phyloP scores from a whole-genome alignment of 2,888 invertebrate species.

The Drosophila helvetica region DNA sequence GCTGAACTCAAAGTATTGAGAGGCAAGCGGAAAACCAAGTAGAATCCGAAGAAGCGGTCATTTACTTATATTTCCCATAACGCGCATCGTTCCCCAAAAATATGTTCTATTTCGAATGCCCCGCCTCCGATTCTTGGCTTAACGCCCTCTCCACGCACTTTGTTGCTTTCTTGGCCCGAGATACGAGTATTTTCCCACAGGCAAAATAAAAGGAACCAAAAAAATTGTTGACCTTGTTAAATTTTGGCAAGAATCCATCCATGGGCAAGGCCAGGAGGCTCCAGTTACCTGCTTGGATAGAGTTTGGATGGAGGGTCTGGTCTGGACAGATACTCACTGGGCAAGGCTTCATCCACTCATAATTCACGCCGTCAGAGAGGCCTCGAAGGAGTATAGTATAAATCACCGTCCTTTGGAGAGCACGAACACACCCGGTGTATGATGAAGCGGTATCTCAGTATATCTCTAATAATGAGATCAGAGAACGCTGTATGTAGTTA shows the following conservation, averaged over 20 bases:
- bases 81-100: background rate
- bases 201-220: conserved; percentile 58
- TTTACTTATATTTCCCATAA: background rate
- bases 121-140: conserved; percentile 45
- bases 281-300: conserved; percentile 50
- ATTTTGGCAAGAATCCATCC: conserved; percentile 50
- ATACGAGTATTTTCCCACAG: conserved; percentile 65
- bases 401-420: conserved; percentile 26
- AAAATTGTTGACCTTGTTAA: conserved; percentile 75
- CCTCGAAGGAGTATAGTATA: conserved; percentile 23
- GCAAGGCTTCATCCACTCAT: conserved; percentile 57
- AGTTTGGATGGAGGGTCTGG: conserved; percentile 3
- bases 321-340: conserved; percentile 47
- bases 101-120: conserved; percentile 5
- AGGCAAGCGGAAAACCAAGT: conserved; percentile 7
- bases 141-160: background rate
- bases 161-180: conserved; percentile 7
- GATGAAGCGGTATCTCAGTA: conserved; percentile 6
- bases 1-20: conserved; percentile 50
- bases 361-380: conserved; percentile 64
- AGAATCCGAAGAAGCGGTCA: too few relatives aligned
- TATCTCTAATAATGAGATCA: conserved; percentile 46
- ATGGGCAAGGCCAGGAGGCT: conserved; percentile 58
- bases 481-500: conserved; percentile 12
- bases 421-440: background rate